Conservation (phyloP, 1,140 invertebrate genomes). For the Drosophila obscura region DNA sequence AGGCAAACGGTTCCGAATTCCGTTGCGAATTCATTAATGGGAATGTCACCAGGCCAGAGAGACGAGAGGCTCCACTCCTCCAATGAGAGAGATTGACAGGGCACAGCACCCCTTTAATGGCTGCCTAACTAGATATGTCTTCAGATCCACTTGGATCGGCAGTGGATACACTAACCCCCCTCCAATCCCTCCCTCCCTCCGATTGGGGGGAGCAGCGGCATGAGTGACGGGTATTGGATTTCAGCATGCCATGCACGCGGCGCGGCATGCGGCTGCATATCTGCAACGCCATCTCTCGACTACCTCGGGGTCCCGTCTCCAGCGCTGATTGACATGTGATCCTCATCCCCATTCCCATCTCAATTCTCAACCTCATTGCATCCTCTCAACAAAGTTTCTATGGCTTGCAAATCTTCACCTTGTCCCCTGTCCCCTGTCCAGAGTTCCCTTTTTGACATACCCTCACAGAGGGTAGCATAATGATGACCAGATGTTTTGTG, state of each 20-base stretch:
- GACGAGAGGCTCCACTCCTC: no score
- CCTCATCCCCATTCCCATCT: slow-evolving; percentile 30
- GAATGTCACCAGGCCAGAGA: slow-evolving; percentile 52
- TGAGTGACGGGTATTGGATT: slow-evolving; percentile 76
- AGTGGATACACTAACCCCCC: slow-evolving; percentile 15
- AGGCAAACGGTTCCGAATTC: slow-evolving; percentile 56
- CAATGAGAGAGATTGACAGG: slow-evolving; percentile 23
- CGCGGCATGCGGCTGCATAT: slow-evolving; percentile 74
- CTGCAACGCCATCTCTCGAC: slow-evolving; percentile 72
- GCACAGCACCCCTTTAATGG: slow-evolving; percentile 44
- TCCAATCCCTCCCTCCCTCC: not conserved
- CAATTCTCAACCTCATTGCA: slow-evolving; percentile 7
- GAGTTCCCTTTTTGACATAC: slow-evolving; percentile 7
- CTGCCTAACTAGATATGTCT: slow-evolving; percentile 42
- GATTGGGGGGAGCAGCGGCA: slow-evolving; percentile 1
- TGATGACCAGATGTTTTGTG: no score
- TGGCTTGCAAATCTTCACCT: slow-evolving; percentile 38
- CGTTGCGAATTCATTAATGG: slow-evolving; percentile 78
- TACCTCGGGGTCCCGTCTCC: slow-evolving; percentile 27
- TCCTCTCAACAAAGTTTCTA: slow-evolving; percentile 47
- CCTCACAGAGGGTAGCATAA: slow-evolving; percentile 1
- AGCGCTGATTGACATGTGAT: slow-evolving; percentile 81
- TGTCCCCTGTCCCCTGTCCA: not conserved
- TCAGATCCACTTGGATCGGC: slow-evolving; percentile 24
- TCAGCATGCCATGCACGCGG: slow-evolving; percentile 76